phyloP scores from a whole-genome alignment of 2,113 vertebrate species.

The Notechis scutatus region DNA sequence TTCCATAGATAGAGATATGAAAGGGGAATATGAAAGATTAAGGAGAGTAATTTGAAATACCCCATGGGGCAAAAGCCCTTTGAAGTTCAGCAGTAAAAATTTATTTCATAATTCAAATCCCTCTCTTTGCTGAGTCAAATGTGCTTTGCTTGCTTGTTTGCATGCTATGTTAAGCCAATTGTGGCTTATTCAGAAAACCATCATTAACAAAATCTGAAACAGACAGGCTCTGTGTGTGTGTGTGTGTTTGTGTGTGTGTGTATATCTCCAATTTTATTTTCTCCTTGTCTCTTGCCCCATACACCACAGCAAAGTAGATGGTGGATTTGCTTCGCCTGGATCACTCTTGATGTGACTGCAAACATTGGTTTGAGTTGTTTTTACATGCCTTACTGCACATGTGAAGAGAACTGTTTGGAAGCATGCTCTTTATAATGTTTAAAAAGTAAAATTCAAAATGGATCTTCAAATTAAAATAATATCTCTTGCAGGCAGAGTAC shows the following conservation, averaged over 20 bases:
- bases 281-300: background rate
- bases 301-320: slow-evolving; percentile 5
- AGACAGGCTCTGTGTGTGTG: background rate
- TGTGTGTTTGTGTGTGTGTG: rapidly evolving
- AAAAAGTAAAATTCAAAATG: slow-evolving; percentile 47
- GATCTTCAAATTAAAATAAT: slow-evolving; percentile 60
- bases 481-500: slow-evolving; percentile 55
- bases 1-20: background rate
- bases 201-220: background rate
- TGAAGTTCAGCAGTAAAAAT: background rate
- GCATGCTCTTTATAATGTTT: slow-evolving; percentile 24
- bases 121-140: background rate
- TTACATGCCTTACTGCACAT: slow-evolving; percentile 40
- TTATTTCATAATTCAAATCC: rapidly evolving
- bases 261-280: background rate
- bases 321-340: slow-evolving; percentile 25
- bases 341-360: slow-evolving; percentile 9
- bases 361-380: slow-evolving; percentile 4
- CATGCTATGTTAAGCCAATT: background rate
- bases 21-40: background rate
- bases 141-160: background rate
- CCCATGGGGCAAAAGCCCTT: background rate
- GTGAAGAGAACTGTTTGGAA: background rate
- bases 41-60: background rate
- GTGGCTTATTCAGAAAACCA: background rate